Conservation (phyloP, 2,888 invertebrate species). For the Habroteleia sp. region DNA sequence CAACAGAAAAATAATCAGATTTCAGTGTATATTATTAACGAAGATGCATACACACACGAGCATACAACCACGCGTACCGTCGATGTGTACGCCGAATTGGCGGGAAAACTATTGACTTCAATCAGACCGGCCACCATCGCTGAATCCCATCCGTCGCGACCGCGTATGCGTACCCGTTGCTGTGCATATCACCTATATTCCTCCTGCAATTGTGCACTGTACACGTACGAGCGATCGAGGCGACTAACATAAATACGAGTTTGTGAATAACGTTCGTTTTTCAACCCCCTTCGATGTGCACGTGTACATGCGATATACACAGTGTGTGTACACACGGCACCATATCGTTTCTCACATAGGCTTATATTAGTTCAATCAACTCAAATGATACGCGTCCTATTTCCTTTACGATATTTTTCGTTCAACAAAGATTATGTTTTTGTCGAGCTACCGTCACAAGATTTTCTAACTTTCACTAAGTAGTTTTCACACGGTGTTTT, state of each 20-base stretch:
- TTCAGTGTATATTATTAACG: slow-evolving; percentile 79
- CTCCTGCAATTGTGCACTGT: slow-evolving; percentile 4
- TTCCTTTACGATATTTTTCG: too few relatives aligned
- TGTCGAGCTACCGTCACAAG: too few relatives aligned
- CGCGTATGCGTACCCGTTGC: slow-evolving; percentile 33
- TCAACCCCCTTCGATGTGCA: slow-evolving; percentile 52
- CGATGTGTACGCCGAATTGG: slow-evolving; percentile 56
- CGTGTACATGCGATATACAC: slow-evolving; percentile 38
- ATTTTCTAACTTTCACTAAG: too few relatives aligned
- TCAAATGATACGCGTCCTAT: slow-evolving; percentile 35
- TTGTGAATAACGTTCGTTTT: slow-evolving; percentile 57
- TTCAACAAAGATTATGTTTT: too few relatives aligned
- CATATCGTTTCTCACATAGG: slow-evolving; percentile 48
- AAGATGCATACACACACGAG: slow-evolving; percentile 67
- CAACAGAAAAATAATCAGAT: slow-evolving; percentile 80
- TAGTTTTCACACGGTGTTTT: too few relatives aligned
- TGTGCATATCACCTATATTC: slow-evolving; percentile 44
- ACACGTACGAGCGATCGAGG: slow-evolving; percentile 21
- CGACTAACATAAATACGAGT: slow-evolving; percentile 49
- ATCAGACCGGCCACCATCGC: slow-evolving; percentile 68
- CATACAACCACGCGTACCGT: neutral
- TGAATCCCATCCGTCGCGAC: slow-evolving; percentile 32
- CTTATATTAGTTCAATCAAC: slow-evolving; percentile 48
- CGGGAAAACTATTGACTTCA: slow-evolving; percentile 76
- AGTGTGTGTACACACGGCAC: slow-evolving; percentile 8